A percentile compares a stretch with the other conserved stretches of the same genome.
Conservation (phyloP, 2,888 invertebrate species). For the Parochlus steinenii region DNA sequence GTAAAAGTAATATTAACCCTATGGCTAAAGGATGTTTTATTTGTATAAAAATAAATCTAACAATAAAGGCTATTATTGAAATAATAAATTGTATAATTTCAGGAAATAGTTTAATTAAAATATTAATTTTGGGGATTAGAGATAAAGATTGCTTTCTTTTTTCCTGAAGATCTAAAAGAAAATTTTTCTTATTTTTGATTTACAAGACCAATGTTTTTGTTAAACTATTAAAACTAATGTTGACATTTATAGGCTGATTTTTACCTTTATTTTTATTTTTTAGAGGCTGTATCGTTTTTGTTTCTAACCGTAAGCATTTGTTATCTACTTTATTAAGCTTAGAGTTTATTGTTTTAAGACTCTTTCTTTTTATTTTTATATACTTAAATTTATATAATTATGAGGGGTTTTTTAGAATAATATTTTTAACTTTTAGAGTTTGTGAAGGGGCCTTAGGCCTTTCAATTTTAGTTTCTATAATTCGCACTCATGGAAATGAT, state of each 20-base stretch:
- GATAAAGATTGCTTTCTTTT: constrained; percentile 36
- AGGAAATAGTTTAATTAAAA: constrained; percentile 48
- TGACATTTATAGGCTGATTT: constrained; percentile 30
- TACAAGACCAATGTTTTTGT: constrained; percentile 51
- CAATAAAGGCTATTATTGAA: constrained; percentile 22
- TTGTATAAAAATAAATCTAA: constrained; percentile 29
- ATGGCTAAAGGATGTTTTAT: constrained; percentile 36
- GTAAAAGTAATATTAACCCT: constrained; percentile 35
- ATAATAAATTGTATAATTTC: constrained; percentile 25
- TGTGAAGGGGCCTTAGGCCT: constrained; percentile 48
- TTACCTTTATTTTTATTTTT: constrained; percentile 34
- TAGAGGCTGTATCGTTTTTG: constrained; percentile 35
- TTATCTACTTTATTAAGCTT: constrained; percentile 40
- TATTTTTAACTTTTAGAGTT: constrained; percentile 44
- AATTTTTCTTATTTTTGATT: constrained; percentile 37
- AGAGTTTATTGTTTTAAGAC: constrained; percentile 40
- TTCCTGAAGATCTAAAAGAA: constrained; percentile 43
- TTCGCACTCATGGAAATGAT: constrained; percentile 46
- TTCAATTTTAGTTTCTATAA: constrained; percentile 41
- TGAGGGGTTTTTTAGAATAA: constrained; percentile 39
- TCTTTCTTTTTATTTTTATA: constrained; percentile 35
- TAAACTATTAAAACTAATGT: constrained; percentile 48
- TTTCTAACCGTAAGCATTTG: constrained; percentile 40
- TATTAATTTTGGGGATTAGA: constrained; percentile 55
- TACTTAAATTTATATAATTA: constrained; percentile 31